Percentiles rank a stretch among this genome's conserved stretches.
Evolutionary conservation across 2,888 invertebrate genomes (phyloP).

Genomic region (Hemithea aestivaria): DNA sequence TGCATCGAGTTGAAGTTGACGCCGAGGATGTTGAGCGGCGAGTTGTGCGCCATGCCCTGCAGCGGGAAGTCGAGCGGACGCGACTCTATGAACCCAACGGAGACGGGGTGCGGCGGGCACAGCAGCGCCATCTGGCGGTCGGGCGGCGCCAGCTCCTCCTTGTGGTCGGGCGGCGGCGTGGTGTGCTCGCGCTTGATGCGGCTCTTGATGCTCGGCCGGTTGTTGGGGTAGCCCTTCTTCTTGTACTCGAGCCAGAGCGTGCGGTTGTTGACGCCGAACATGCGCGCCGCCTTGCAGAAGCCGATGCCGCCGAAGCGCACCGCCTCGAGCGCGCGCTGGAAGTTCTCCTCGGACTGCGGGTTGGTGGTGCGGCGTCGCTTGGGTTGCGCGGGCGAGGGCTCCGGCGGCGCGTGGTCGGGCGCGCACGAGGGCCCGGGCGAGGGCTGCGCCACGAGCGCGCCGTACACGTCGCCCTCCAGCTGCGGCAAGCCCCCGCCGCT

Average conservation of each 20-base stretch:
- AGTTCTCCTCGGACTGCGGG: slow-evolving; percentile 91
- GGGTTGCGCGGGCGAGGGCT: slow-evolving; percentile 51
- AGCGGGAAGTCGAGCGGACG: slow-evolving; percentile 85
- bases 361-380: slow-evolving; percentile 86
- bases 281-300: slow-evolving; percentile 90
- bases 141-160: slow-evolving; percentile 52
- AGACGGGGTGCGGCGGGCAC: slow-evolving; percentile 82
- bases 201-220: slow-evolving; percentile 87
- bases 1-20: slow-evolving; percentile 89
- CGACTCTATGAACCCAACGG: slow-evolving; percentile 85
- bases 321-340: slow-evolving; percentile 88
- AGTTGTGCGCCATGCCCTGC: slow-evolving; percentile 79
- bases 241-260: slow-evolving; percentile 92
- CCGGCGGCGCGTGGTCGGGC: slow-evolving; percentile 50
- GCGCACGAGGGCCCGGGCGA: slow-evolving; percentile 58
- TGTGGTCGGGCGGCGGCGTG: slow-evolving; percentile 80
- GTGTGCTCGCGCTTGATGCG: slow-evolving; percentile 85
- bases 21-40: slow-evolving; percentile 85
- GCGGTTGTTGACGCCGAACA: slow-evolving; percentile 91
- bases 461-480: slow-evolving; percentile 59
- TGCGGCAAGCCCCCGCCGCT: slow-evolving; percentile 71
- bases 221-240: slow-evolving; percentile 90
- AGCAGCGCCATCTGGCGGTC: slow-evolving; percentile 76
- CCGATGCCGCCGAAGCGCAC: slow-evolving; percentile 91
- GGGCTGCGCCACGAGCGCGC: slow-evolving; percentile 63